Conservation (phyloP, 1,140 invertebrate genomes). For the Theocolax elegans region DNA sequence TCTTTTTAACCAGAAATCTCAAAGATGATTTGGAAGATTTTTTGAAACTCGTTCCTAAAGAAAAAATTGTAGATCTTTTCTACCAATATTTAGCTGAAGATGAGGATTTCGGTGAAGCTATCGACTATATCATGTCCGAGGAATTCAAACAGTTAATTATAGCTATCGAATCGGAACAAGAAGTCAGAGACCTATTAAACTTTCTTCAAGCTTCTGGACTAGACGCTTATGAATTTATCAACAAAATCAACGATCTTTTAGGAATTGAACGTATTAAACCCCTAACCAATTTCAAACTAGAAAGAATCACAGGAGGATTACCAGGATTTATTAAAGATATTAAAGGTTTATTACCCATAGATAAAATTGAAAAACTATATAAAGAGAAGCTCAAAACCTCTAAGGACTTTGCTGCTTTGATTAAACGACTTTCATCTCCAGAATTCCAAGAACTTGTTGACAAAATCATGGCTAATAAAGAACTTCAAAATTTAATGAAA, state of each 20-base stretch:
- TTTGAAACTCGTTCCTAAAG: slow-evolving; percentile 33
- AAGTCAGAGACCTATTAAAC: slow-evolving; percentile 41
- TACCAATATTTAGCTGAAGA: slow-evolving; percentile 45
- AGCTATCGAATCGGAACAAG: slow-evolving; percentile 42
- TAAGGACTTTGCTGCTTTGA: slow-evolving; percentile 46
- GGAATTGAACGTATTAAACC: slow-evolving; percentile 26
- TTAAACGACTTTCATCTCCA: slow-evolving; percentile 43
- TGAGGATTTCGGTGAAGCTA: slow-evolving; percentile 41
- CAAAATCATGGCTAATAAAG: slow-evolving; percentile 43
- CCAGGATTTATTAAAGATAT: slow-evolving; percentile 50
- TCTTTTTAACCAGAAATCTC: background rate
- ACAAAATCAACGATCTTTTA: slow-evolving; percentile 44
- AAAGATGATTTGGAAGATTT: slow-evolving; percentile 48
- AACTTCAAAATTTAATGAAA: slow-evolving; percentile 45
- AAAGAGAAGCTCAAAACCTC: slow-evolving; percentile 53
- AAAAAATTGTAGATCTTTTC: slow-evolving; percentile 42
- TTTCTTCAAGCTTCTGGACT: slow-evolving; percentile 44
- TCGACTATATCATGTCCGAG: slow-evolving; percentile 43
- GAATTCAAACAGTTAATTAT: slow-evolving; percentile 44
- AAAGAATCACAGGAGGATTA: slow-evolving; percentile 43
- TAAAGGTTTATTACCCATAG: slow-evolving; percentile 46
- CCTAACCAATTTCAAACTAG: slow-evolving; percentile 1
- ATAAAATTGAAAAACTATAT: slow-evolving; percentile 49
- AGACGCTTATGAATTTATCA: slow-evolving; percentile 39
- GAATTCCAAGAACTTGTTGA: slow-evolving; percentile 49